These are phyloP conservation scores for Drosophila koepferae DNA, from an alignment of 2,888 invertebrate species.

Conservation along the genomic window DNA sequence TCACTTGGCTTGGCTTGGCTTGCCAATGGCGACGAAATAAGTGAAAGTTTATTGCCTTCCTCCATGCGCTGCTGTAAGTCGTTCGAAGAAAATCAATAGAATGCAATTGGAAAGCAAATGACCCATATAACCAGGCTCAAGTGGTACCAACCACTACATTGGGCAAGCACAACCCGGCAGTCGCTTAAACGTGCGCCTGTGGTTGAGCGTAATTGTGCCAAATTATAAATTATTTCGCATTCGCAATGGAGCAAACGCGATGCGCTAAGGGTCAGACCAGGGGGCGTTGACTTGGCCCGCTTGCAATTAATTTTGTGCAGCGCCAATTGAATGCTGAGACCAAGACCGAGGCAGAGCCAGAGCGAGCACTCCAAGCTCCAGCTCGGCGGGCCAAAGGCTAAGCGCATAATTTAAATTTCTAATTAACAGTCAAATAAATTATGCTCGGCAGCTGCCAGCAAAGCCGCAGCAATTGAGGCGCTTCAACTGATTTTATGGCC, in stretches of 20 bases:
- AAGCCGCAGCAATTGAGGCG: conserved; percentile 62
- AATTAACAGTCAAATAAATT: conserved; percentile 80
- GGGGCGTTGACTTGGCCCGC: conserved; percentile 10
- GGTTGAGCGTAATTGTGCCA: conserved; percentile 73
- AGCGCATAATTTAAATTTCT: conserved; percentile 77
- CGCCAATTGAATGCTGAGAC: conserved; percentile 64
- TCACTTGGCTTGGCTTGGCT: conserved; percentile 36
- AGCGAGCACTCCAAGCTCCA: conserved; percentile 9
- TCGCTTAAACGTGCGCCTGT: conserved; percentile 45
- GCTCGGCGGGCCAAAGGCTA: conserved; percentile 57
- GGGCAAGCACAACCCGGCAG: conserved; percentile 25
- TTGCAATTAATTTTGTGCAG: conserved; percentile 75
- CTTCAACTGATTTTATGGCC: conserved; percentile 70
- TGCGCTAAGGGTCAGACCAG: conserved; percentile 48
- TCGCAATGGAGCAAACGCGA: conserved; percentile 62
- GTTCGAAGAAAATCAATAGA: conserved; percentile 66
- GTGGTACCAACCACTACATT: conserved; percentile 10
- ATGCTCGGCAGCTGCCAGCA: conserved; percentile 55
- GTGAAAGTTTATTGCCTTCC: conserved; percentile 72
- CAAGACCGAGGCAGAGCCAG: conserved; percentile 10
- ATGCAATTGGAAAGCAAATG: conserved; percentile 68
- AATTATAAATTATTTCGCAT: conserved; percentile 79
- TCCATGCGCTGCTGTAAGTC: conserved; percentile 9
- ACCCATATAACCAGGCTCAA: conserved; percentile 59
- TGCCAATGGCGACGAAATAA: conserved; percentile 61